Conservation (phyloP, 2,888 invertebrate genomes). For the Encarsia formosa region DNA sequence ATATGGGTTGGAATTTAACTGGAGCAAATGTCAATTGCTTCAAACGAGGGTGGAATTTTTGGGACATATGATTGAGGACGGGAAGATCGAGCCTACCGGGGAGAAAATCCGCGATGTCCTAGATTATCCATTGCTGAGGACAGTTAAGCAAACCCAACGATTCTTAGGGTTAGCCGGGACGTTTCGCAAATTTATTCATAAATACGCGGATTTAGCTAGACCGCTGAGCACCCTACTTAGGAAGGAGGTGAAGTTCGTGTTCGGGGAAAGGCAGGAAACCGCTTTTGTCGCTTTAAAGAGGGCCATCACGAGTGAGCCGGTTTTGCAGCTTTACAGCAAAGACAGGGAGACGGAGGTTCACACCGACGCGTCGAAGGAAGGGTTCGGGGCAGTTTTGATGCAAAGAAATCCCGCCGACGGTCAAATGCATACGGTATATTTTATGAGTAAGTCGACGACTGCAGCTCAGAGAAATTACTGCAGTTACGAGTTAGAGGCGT, state of each 20-base stretch:
- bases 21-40: too few relatives aligned
- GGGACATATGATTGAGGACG: too few relatives aligned
- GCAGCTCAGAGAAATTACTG: slow-evolving; percentile 28
- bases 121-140: too few relatives aligned
- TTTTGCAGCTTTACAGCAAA: slow-evolving; percentile 1
- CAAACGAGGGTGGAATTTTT: too few relatives aligned
- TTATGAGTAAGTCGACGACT: slow-evolving; percentile 31
- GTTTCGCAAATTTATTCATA: too few relatives aligned
- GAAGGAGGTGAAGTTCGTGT: neutral
- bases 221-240: slow-evolving; percentile 11
- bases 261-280: neutral
- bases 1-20: too few relatives aligned
- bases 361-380: slow-evolving; percentile 21
- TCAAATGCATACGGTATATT: slow-evolving; percentile 28
- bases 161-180: too few relatives aligned
- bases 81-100: too few relatives aligned
- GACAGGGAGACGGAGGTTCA: slow-evolving; percentile 21
- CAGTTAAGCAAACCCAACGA: too few relatives aligned
- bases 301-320: neutral
- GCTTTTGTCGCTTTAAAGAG: neutral
- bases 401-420: slow-evolving; percentile 11
- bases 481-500: slow-evolving; percentile 33
- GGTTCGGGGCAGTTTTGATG: slow-evolving; percentile 19
- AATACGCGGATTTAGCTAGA: neutral
- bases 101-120: too few relatives aligned